Base-by-base conservation (phyloP, 2,888 invertebrate species). In the Plagiodera versicolora region DNA sequence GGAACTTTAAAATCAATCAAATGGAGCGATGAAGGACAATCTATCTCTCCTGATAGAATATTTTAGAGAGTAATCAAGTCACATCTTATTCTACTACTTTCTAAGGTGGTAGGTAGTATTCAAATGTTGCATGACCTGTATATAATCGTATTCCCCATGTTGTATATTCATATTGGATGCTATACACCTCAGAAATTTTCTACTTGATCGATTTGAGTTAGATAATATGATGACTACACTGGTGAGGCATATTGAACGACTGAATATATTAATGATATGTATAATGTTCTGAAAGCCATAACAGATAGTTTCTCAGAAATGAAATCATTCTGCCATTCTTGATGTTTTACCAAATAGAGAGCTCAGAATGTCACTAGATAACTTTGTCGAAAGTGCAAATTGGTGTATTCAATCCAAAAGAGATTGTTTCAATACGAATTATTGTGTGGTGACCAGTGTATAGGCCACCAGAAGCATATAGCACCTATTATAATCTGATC, bases 1-100 rank as follows among this genome's bases (percentile, higher is more conserved):
- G n/a, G n/a, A n/a, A n/a, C n/a, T n/a, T n/a, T n/a, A n/a, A 49
- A 49, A 24, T 49, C 2, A 49, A 49, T 49, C 49, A 19, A 49
- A 14, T 49, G 49, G 14, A 49, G 49, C 28, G 28, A 28, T 49
- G 49, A 28, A 16, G 28, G 49, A 24, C n/a, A n/a, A n/a, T n/a
- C n/a, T n/a, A n/a, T n/a, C n/a, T n/a, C n/a, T n/a, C n/a, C n/a
- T n/a, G n/a, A n/a, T n/a, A n/a, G n/a, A n/a, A 49, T 20, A 8
- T 48, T 20, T 19, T 48, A 24, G 17, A 48, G 48, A 48, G 19
- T 48, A 17, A 19, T 48, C 48, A 48, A 48, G 48, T 48, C 48
- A 48, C 10, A 48, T n/a, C n/a, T n/a, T n/a, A n/a, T n/a, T n/a
- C n/a, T 48, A 19, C 48, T 48, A 48, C 11, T 48, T 48, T 48